These are phyloP conservation scores for Coelopa frigida DNA, from an alignment of 1,140 invertebrate species.

Conservation along the genomic window DNA sequence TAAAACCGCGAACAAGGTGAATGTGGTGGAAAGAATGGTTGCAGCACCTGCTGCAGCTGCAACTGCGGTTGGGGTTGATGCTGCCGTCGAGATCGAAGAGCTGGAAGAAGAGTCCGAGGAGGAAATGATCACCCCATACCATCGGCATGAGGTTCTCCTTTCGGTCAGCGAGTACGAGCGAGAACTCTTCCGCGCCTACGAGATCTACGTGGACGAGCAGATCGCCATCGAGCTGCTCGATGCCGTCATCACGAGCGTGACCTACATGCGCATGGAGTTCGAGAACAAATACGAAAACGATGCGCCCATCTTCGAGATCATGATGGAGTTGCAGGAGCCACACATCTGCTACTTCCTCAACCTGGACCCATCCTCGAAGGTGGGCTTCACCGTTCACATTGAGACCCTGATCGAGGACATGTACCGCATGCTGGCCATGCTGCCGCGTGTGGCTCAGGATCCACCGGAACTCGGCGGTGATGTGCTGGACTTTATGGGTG, in stretches of 20 bases:
- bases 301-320: slow-evolving; percentile 55
- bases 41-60: no score
- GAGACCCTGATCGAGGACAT: slow-evolving; percentile 55
- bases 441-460: slow-evolving; percentile 25
- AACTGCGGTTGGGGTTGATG: neutral
- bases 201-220: slow-evolving; percentile 57
- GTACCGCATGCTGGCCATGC: slow-evolving; percentile 48
- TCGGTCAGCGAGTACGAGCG: slow-evolving; percentile 20
- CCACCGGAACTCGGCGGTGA: slow-evolving; percentile 14
- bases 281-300: slow-evolving; percentile 33
- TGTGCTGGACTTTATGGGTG: slow-evolving; percentile 15
- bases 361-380: slow-evolving; percentile 51
- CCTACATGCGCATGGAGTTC: slow-evolving; percentile 42
- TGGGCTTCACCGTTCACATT: slow-evolving; percentile 54
- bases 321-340: slow-evolving; percentile 55
- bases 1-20: no score
- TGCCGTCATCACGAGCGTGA: slow-evolving; percentile 44
- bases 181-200: slow-evolving; percentile 47
- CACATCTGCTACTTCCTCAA: slow-evolving; percentile 57
- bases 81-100: neutral
- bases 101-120: slow-evolving; percentile 24
- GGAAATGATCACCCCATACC: slow-evolving; percentile 19
- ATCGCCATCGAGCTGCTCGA: slow-evolving; percentile 53
- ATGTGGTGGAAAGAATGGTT: no score
- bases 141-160: slow-evolving; percentile 25